A percentile compares a stretch with the other conserved stretches of the same genome.
Evolutionary conservation across 1,140 invertebrate genomes (phyloP).

Genomic region (Diorhabda elongata): DNA sequence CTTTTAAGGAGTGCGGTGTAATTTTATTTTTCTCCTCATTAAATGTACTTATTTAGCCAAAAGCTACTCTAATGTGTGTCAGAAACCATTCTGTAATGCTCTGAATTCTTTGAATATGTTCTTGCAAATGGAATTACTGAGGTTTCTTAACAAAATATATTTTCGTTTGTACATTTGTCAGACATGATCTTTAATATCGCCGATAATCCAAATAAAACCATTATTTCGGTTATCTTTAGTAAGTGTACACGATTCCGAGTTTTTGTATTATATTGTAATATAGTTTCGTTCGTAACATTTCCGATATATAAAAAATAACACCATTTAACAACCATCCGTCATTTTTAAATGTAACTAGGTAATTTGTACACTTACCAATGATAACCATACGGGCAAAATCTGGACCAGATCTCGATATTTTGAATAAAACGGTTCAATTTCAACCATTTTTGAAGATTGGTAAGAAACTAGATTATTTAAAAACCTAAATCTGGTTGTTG

Average conservation of each 20-base stretch:
- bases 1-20: too few species aligned
- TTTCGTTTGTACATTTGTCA: constrained; percentile 9
- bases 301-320: constrained; percentile 30
- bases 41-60: too few species aligned
- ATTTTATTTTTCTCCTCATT: too few species aligned
- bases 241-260: constrained; percentile 39
- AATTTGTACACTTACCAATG: constrained; percentile 32
- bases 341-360: constrained; percentile 19
- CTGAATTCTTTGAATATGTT: too few species aligned
- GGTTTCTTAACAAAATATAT: neutral
- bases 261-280: constrained; percentile 48
- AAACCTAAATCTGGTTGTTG: too few species aligned
- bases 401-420: neutral
- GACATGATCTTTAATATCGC: constrained; percentile 6
- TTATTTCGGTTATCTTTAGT: constrained; percentile 31
- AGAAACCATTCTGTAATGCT: too few species aligned
- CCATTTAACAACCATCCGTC: constrained; percentile 23
- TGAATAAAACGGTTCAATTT: neutral
- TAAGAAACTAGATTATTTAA: too few species aligned
- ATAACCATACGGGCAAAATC: constrained; percentile 23
- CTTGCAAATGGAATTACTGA: too few species aligned
- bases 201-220: neutral
- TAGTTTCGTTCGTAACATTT: constrained; percentile 46
- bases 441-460: too few species aligned
- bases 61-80: too few species aligned